These are phyloP conservation scores for Chitala chitala DNA, from an alignment of 2,113 vertebrate genomes.

Conservation along the genomic window DNA sequence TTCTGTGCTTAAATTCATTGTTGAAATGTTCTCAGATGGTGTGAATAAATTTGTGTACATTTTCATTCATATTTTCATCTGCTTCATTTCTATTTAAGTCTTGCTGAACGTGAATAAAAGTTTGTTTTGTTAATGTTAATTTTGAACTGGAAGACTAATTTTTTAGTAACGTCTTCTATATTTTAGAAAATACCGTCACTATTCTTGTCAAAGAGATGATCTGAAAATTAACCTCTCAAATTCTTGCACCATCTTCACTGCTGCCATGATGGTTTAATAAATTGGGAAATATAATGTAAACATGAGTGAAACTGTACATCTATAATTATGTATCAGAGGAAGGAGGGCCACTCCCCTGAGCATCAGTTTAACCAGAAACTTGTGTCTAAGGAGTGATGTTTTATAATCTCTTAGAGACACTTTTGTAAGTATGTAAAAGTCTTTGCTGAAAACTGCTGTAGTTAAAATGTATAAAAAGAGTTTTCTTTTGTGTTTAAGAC, in stretches of 20 bases:
- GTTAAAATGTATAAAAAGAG: constrained; percentile 92
- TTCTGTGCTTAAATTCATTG: too few relatives aligned
- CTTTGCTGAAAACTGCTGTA: constrained; percentile 72
- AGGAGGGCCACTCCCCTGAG: not conserved
- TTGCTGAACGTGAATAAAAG: too few relatives aligned
- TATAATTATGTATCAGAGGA: too few relatives aligned
- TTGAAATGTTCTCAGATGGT: too few relatives aligned
- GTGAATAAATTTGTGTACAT: constrained; percentile 14
- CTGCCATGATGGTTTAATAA: not conserved
- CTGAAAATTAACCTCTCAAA: not conserved
- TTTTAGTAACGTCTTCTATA: constrained; percentile 1
- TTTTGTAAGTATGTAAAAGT: constrained; percentile 96
- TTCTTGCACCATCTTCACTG: not conserved
- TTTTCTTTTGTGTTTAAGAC: constrained; percentile 76
- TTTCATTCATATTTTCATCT: constrained; percentile 12
- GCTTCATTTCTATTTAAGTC: not conserved
- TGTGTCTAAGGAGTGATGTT: constrained; percentile 73
- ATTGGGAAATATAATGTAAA: too few relatives aligned
- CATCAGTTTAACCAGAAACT: constrained; percentile 59
- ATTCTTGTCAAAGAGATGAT: not conserved
- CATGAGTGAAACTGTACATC: not conserved
- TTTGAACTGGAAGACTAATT: not conserved
- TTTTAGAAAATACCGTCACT: too few relatives aligned
- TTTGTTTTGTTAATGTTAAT: too few relatives aligned
- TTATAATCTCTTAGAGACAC: constrained; percentile 88